Base-by-base conservation (phyloP, 2,888 invertebrate genomes). In the Congeria kusceri region DNA sequence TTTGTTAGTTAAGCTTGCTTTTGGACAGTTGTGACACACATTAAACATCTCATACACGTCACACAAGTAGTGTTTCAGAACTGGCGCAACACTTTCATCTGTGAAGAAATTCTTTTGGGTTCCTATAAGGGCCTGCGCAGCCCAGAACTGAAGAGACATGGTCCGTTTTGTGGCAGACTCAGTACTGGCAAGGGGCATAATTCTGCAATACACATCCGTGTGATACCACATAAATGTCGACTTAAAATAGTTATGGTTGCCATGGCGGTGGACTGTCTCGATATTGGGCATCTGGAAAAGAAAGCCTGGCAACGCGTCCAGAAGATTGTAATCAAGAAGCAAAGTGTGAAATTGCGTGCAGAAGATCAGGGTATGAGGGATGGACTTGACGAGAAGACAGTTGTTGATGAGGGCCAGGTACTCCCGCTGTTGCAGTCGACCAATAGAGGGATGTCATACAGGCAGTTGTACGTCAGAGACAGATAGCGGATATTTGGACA, bases 141-240 rank as follows among this genome's bases (percentile, higher is more conserved):
- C 90, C 86, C 93, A 91, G 77, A 93, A 92, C 84, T 93, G 91
- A 57, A 94, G 83, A 2, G 90, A 81, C 13, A 89, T 83, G 0
- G 89, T 88, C 62, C 83, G 78, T 32, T 83, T 85, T 2, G 68
- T 58, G 29, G 71, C 59, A 23, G 70, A 65, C 27, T 72, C 69
- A 27, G 78, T 81, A 44, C 78, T 86, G 46, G 80, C 75, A n/a
- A 89, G 86, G 4, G 89, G 89, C 29, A 93, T 91, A 59, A 94
- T 94, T 68, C 94, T 89, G 68, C 93, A 93, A 78, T 94, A 93
- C 9, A 94, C 92, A 82, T 94, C 94, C 3, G 94, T 94, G 78
- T 94, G 94, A 80, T 94, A 94, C 94, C 94, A 94, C 93, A 94
- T 94, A 80, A 94, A 94, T 2, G 94, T 94, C 11, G 94, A 93